Evolutionary conservation across 1,140 invertebrate species (phyloP).

Genomic region (Hetaerina americana): DNA sequence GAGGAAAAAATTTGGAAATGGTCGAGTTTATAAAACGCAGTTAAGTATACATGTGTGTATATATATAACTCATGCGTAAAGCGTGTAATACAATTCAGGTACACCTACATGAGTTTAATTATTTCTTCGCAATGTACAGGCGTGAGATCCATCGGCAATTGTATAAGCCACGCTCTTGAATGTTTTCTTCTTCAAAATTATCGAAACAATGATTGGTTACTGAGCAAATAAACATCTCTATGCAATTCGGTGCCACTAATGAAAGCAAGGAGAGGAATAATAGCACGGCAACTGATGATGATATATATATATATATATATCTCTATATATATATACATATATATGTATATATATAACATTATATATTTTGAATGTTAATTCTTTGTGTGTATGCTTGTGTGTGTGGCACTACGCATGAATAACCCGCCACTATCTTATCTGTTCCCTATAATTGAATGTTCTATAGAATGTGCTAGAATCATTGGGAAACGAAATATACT

Average conservation of each 20-base stretch:
- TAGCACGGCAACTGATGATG: neutral
- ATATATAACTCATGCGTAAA: too few species aligned
- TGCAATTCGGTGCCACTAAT: neutral
- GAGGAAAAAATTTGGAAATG: too few species aligned
- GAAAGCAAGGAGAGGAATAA: neutral
- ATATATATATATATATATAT: neutral
- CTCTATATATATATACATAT: neutral
- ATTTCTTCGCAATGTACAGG: neutral
- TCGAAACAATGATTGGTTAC: neutral
- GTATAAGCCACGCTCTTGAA: neutral
- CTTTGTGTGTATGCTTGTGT: neutral
- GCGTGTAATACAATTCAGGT: too few species aligned
- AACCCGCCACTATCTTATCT: neutral
- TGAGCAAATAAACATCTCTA: neutral
- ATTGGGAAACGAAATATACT: neutral
- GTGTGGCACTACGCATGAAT: neutral
- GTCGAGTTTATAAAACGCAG: too few species aligned
- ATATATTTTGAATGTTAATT: too few species aligned
- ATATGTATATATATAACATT: neutral
- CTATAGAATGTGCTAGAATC: neutral
- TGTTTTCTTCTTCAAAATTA: too few species aligned
- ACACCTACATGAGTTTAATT: too few species aligned
- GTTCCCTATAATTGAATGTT: neutral
- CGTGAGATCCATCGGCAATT: neutral
- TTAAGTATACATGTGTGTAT: too few species aligned